Evolutionary conservation across 2,797 vertebrate species (phyloP).

Genomic region (Salarias fasciatus): DNA sequence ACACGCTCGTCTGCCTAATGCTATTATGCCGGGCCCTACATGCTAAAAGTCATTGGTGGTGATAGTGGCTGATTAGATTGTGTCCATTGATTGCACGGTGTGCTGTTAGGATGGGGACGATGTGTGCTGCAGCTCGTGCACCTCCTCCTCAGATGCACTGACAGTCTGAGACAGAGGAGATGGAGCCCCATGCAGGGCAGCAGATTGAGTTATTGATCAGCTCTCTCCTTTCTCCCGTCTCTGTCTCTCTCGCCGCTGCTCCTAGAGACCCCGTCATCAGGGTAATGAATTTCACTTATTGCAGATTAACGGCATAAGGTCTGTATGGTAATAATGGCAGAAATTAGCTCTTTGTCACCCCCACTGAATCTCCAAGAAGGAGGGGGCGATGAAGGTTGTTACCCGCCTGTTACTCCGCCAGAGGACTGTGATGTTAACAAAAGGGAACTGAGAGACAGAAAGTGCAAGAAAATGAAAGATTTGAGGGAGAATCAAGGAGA

Average conservation of each 20-base stretch:
- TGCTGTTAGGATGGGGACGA: constrained; percentile 68
- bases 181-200: constrained; percentile 74
- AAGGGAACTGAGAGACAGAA: constrained; percentile 38
- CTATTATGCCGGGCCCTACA: constrained; percentile 70
- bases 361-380: constrained; percentile 62
- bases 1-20: constrained; percentile 66
- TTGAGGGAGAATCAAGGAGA: constrained; percentile 57
- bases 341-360: constrained; percentile 80
- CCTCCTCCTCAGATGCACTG: constrained; percentile 64
- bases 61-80: constrained; percentile 81
- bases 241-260: constrained; percentile 62
- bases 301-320: constrained; percentile 76
- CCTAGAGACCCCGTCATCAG: constrained; percentile 73
- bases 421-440: constrained; percentile 58
- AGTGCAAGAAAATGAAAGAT: constrained; percentile 55
- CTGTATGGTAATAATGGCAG: constrained; percentile 76
- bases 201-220: constrained; percentile 83
- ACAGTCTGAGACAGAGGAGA: constrained; percentile 71
- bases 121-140: constrained; percentile 58
- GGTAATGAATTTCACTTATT: constrained; percentile 83
- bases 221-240: constrained; percentile 64
- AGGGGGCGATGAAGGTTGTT: constrained; percentile 59
- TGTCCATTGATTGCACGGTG: constrained; percentile 77
- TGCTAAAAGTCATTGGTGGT: constrained; percentile 78
- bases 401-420: constrained; percentile 39